These are phyloP conservation scores for Steromphala cineraria DNA, from an alignment of 2,888 invertebrate species.

Conservation along the genomic window DNA sequence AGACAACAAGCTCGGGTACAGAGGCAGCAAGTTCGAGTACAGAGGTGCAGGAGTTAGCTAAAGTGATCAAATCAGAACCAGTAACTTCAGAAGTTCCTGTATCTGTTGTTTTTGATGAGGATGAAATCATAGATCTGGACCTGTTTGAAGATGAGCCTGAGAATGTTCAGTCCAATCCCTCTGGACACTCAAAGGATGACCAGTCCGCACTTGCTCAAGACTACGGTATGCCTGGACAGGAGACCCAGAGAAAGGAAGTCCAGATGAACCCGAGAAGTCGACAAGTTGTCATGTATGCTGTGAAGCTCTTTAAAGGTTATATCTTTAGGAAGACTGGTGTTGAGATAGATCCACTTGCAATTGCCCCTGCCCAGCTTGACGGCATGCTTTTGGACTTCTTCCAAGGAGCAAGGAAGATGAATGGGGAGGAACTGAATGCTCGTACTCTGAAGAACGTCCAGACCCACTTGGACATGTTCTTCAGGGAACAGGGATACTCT, in stretches of 20 bases:
- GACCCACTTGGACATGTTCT: background rate
- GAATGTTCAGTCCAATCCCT: background rate
- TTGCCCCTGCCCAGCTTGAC: background rate
- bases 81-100: no score
- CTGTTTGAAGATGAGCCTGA: background rate
- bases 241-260: background rate
- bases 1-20: no score
- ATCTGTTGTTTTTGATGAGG: background rate
- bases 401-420: background rate
- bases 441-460: slow-evolving; percentile 3
- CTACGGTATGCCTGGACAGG: background rate
- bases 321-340: background rate
- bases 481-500: background rate
- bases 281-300: background rate
- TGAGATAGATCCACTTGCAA: background rate
- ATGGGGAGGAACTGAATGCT: background rate
- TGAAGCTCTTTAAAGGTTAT: background rate
- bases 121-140: background rate
- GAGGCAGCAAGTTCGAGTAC: no score
- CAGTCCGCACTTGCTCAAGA: slow-evolving; percentile 6
- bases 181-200: background rate
- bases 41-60: background rate
- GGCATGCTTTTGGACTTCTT: background rate
- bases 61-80: background rate
- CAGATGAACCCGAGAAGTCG: background rate